Base-by-base conservation (phyloP, 2,113 vertebrate genomes). In the Alces alces region DNA sequence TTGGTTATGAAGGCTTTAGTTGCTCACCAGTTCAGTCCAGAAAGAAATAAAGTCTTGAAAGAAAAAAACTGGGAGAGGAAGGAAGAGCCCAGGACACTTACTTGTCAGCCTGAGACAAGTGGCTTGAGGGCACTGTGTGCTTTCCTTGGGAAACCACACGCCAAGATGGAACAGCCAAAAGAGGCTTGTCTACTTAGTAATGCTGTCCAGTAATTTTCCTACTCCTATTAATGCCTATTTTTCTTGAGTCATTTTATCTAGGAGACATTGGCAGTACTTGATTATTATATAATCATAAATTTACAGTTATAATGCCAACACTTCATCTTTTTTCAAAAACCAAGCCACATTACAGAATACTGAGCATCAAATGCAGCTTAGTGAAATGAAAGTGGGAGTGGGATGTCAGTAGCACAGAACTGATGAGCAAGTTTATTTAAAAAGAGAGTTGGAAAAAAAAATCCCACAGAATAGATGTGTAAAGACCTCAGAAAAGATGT, bases 181-280 rank as follows among this genome's bases (percentile, higher is more conserved):
- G 2, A 33, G 39, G 12, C 9, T 39, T 89, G 76, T 43, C 47
- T 70, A n/a, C n/a, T 85, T 54, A 39, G 64, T 82, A 58, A 87
- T 5, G 12, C 25, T 9, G 25, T 11, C 85, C 66, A 89, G 39
- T 76, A 54, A 89, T 89, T 92, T 86, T 61, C 70, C 60, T 47
- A 52, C 36, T 96, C 58, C 27, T 96, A 82, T 91, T 85, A 88
- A 94, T 82, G 64, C 12, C 60, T 76, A 43, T 82, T 97, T 97
- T 93, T 91, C 66, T 86, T 84, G 54, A 97, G 86, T 93, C 97
- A 93, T 89, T 91, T 95, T 93, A 61, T 96, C 55, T 28, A 89
- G 70, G 36, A 1, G 27, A 89, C 45, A 47, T 10, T 96, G 96
- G 92, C 83, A 84, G 70, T 43, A 64, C 54, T 50, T 55, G 36